phyloP scores from a whole-genome alignment of 1,140 invertebrate species.

The Macrocentrus cingulum region DNA sequence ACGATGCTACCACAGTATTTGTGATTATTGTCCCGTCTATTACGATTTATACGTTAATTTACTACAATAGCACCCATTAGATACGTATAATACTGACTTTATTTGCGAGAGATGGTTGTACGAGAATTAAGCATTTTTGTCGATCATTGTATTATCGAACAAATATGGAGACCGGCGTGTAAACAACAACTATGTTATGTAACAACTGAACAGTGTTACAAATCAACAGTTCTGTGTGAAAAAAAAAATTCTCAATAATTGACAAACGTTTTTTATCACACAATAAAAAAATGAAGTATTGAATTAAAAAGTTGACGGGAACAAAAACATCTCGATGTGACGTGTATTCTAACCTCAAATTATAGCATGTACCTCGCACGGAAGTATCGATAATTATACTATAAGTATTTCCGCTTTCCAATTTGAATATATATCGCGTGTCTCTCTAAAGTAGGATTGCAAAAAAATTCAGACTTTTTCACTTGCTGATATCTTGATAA shows the following conservation, averaged over 20 bases:
- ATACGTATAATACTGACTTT: no score
- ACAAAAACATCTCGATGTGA: not conserved
- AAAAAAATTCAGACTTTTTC: no score
- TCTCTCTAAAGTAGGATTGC: no score
- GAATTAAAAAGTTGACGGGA: not conserved
- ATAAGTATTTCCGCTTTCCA: no score
- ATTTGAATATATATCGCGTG: no score
- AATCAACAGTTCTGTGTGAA: not conserved
- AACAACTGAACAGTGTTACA: conserved; percentile 13
- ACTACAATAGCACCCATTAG: no score
- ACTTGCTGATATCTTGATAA: no score
- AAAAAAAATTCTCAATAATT: conserved; percentile 2
- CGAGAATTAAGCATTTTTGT: not conserved
- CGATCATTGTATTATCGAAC: conserved; percentile 4
- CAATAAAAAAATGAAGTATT: not conserved
- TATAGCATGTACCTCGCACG: not conserved
- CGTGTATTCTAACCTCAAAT: not conserved
- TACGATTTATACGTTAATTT: no score
- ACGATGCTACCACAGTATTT: not conserved
- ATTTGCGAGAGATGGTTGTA: not conserved
- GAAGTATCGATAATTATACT: no score
- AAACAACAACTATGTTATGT: conserved; percentile 13
- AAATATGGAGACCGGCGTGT: conserved; percentile 16
- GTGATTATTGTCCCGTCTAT: no score
- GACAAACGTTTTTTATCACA: not conserved